Evolutionary conservation across 53 echinoderm and acorn worm genomes (phyloP), one percentile per base, ranked within the genome.

Genomic region (Mesocentrotus franciscanus): DNA sequence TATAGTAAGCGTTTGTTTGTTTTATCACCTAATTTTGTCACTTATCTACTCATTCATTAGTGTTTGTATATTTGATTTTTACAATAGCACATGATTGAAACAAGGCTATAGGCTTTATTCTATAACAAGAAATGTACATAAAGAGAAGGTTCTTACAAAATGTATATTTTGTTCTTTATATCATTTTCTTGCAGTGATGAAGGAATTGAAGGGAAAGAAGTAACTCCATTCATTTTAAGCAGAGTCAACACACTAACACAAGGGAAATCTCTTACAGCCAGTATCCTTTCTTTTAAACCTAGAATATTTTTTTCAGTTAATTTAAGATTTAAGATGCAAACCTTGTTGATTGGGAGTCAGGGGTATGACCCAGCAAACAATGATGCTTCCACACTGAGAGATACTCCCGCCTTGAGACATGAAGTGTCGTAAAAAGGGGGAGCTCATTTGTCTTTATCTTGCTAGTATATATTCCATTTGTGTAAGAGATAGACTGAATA

Each of bases 181-280:
- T 87, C n/a, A 5, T 29, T 87, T 59, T 56, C 34, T 87, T 89
- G 3, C 96, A 98, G 98, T 72, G 93, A 94, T 75, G 36, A 96
- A 83, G 96, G 95, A 9, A 95, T 98, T 20, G 56, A 49, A 33
- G 99, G 99, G 34, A 99, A 99, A 76, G 97, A 98, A 35, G 97
- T 99, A 84, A 99, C 99, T 59, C 99, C 99, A 20, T 99, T 97
- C 92, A 96, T 99, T 68, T 95, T 99, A 55, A 61, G 96, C 35
- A 96, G 99, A 96, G 99, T 99, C 56, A 97, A 97, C 34, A 93
- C 96, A 79, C 90, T 99, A 10, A 99, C 99, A 9, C 90, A 95
- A 75, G 99, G 99, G 81, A 97, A 97, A 30, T 97, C 99, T 59
- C 94, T 99, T 8, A 56, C 94, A 91, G 98, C 99, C 55, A 99